Percentiles rank a stretch among this genome's conserved stretches.
phyloP scores from a whole-genome alignment of 2,113 vertebrate genomes.

The Mesitornis unicolor region DNA sequence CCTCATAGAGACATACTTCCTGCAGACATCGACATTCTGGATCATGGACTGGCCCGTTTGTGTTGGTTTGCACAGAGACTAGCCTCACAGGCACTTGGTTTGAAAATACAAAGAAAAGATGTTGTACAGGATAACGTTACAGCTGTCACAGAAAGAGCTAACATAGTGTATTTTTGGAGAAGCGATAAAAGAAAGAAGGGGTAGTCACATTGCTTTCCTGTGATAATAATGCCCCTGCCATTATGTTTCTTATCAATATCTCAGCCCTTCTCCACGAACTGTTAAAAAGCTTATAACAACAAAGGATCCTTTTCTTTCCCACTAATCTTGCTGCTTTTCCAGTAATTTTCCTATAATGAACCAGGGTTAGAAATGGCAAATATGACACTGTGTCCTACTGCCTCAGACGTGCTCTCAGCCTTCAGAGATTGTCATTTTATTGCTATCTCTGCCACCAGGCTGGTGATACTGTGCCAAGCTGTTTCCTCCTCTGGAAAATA shows the following conservation, averaged over 20 bases:
- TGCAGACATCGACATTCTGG: neutral
- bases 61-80: neutral
- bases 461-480: neutral
- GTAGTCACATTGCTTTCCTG: neutral
- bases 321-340: neutral
- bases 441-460: constrained; percentile 8
- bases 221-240: neutral
- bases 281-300: neutral
- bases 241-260: neutral
- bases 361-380: neutral
- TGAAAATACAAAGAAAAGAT: neutral
- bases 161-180: neutral
- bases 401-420: neutral
- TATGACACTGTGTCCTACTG: neutral
- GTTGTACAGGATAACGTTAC: neutral
- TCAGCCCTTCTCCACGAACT: neutral
- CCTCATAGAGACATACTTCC: neutral
- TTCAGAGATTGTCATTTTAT: neutral
- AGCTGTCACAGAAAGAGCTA: neutral
- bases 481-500: constrained; percentile 15
- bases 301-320: neutral
- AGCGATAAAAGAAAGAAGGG: neutral
- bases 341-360: neutral
- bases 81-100: neutral
- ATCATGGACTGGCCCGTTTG: neutral